phyloP scores from a whole-genome alignment of 2,797 vertebrate genomes.

The Cyclura pinguis region DNA sequence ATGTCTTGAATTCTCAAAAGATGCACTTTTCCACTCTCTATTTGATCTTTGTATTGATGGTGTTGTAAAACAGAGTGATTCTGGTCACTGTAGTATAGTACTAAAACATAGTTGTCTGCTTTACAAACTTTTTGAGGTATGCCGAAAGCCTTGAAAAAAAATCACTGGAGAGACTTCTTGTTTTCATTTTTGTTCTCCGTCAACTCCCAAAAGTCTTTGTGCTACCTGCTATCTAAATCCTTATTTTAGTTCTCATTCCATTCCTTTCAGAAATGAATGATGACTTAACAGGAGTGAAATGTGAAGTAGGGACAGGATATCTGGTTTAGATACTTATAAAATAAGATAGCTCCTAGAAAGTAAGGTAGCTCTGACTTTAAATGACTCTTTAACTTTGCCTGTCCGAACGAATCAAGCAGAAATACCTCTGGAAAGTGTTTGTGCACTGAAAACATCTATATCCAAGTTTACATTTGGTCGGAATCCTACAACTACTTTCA shows the following conservation, averaged over 20 bases:
- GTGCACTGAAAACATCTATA: neutral
- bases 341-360: neutral
- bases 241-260: neutral
- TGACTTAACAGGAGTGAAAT: too few relatives aligned
- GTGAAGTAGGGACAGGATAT: neutral
- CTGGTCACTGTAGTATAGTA: neutral
- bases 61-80: neutral
- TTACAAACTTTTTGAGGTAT: neutral
- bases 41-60: neutral
- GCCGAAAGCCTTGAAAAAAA: neutral
- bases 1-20: neutral
- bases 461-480: neutral
- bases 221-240: neutral
- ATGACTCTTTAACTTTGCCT: neutral
- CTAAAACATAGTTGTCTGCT: neutral
- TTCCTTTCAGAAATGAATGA: too few relatives aligned
- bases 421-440: neutral
- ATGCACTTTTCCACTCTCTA: neutral
- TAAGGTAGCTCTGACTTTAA: neutral
- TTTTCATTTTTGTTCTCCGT: neutral
- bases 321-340: slow-evolving; percentile 10
- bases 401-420: neutral
- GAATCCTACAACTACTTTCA: neutral
- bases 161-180: neutral
- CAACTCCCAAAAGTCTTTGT: neutral